Conservation (phyloP, 2,888 invertebrate genomes). For the Aphelenchoides bicaudatus region DNA sequence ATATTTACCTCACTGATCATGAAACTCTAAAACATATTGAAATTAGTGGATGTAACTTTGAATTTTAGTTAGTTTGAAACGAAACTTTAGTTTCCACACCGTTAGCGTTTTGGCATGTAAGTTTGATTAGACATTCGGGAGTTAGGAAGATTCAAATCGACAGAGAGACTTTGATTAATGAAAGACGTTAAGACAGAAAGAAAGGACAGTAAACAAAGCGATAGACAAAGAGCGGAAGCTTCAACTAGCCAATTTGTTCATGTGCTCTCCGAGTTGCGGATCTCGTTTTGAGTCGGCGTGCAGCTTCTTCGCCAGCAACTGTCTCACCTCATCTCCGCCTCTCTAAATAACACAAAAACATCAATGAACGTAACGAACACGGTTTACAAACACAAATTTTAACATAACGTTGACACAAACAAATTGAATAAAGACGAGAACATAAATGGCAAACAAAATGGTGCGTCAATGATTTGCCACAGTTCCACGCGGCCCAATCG, state of each 20-base stretch:
- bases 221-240: conserved; percentile 7
- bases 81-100: no score
- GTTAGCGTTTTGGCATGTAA: no score
- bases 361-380: conserved; percentile 6
- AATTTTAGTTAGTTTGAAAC: not conserved
- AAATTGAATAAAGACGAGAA: conserved; percentile 3
- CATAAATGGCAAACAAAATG: not conserved
- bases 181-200: not conserved
- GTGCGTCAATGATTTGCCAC: no score
- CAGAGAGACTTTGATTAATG: not conserved
- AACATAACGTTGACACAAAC: not conserved
- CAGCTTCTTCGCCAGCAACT: conserved; percentile 42
- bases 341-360: conserved; percentile 41
- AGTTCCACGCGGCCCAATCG: no score
- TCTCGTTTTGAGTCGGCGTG: conserved; percentile 14
- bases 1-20: not conserved
- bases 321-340: conserved; percentile 50
- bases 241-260: conserved; percentile 53
- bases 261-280: conserved; percentile 43
- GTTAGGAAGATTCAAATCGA: not conserved
- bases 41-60: not conserved
- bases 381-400: conserved; percentile 14
- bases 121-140: no score
- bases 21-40: no score
- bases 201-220: conserved; percentile 2